Evolutionary conservation across 2,888 invertebrate genomes (phyloP).

Genomic region (Tortricodes alternella): DNA sequence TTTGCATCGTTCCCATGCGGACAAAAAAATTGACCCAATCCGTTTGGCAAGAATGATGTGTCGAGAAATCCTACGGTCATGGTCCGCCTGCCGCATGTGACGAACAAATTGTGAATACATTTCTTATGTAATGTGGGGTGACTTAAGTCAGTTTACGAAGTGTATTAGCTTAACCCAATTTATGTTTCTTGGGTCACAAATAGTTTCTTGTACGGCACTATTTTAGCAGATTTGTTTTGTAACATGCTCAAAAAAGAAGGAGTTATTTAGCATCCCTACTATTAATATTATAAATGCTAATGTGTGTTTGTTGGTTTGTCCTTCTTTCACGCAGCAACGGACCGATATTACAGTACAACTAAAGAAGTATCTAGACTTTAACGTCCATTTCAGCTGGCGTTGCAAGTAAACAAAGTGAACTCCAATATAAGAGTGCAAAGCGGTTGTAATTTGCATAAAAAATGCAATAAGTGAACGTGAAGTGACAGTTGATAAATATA

Average conservation of each 20-base stretch:
- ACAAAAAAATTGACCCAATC: constrained; percentile 80
- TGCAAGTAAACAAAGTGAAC: constrained; percentile 35
- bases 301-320: too few relatives aligned
- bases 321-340: too few relatives aligned
- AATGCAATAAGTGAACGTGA: constrained; percentile 60
- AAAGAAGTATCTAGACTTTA: neutral
- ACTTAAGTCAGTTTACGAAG: too few relatives aligned
- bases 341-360: too few relatives aligned
- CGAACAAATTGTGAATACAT: constrained; percentile 28
- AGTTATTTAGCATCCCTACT: neutral
- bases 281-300: too few relatives aligned
- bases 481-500: constrained; percentile 69
- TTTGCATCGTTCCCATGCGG: constrained; percentile 82
- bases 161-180: neutral
- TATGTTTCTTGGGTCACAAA: neutral
- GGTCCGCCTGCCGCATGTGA: constrained; percentile 43
- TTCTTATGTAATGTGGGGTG: constrained; percentile 24
- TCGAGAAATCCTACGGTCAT: constrained; percentile 76
- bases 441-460: constrained; percentile 61
- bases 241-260: neutral
- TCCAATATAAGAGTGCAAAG: constrained; percentile 36
- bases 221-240: neutral
- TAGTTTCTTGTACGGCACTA: neutral
- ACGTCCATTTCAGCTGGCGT: neutral
- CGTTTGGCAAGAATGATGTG: constrained; percentile 78